Conservation (phyloP, 2,888 invertebrate genomes). For the Galerucella calmariensis region DNA sequence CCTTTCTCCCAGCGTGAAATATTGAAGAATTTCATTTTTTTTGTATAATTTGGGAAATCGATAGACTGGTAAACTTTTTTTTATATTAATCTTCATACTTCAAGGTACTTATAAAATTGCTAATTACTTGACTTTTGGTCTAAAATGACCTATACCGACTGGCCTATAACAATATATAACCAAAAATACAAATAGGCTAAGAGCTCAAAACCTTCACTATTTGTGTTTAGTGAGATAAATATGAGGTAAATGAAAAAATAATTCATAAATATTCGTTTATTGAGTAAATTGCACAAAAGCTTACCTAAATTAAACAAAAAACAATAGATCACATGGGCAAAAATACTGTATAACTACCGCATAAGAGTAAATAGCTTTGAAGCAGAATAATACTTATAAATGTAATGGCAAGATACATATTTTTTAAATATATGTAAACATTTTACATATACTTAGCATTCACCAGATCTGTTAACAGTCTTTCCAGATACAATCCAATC, state of each 20-base stretch:
- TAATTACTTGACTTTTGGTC: too few species aligned
- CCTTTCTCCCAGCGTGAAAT: too few species aligned
- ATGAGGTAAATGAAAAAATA: neutral
- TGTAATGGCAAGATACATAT: conserved; percentile 42
- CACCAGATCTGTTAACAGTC: conserved; percentile 50
- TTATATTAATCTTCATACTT: too few species aligned
- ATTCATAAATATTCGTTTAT: conserved; percentile 25
- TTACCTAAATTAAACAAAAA: conserved; percentile 27
- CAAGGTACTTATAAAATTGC: too few species aligned
- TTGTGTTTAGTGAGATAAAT: neutral
- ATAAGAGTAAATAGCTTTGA: conserved; percentile 28
- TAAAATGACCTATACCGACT: too few species aligned
- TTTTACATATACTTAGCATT: conserved; percentile 29
- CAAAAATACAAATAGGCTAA: too few species aligned
- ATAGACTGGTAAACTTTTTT: too few species aligned
- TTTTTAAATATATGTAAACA: conserved; percentile 26
- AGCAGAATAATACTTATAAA: conserved; percentile 41
- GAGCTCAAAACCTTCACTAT: too few species aligned
- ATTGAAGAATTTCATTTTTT: too few species aligned
- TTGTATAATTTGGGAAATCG: too few species aligned
- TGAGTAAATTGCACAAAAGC: conserved; percentile 51
- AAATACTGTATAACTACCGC: conserved; percentile 37
- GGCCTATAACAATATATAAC: too few species aligned
- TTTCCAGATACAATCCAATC: conserved; percentile 44
- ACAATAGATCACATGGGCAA: conserved; percentile 40